These are phyloP conservation scores for Cephalopterus ornatus DNA, from an alignment of 2,113 vertebrate genomes.

Conservation along the genomic window DNA sequence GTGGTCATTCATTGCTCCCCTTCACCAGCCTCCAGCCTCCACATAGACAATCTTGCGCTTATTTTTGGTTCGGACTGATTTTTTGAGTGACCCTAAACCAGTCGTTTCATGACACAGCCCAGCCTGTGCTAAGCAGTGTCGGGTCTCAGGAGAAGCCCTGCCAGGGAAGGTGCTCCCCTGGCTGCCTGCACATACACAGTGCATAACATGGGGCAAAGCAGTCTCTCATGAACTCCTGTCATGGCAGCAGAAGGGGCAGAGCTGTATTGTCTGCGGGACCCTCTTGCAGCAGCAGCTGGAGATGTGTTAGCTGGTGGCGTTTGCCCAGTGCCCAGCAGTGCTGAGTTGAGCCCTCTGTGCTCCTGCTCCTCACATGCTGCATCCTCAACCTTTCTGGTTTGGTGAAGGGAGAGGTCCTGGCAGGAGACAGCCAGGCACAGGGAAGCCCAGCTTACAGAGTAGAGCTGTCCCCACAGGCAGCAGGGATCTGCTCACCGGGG, in stretches of 20 bases:
- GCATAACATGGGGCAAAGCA: accelerated
- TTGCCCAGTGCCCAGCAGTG: not conserved
- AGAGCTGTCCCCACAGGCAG: not conserved
- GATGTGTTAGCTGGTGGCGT: not conserved
- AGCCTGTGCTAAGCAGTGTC: accelerated
- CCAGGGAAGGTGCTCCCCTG: not conserved
- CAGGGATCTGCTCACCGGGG: not conserved
- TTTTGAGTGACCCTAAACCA: not conserved
- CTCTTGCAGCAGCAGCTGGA: not conserved
- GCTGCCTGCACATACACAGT: not conserved
- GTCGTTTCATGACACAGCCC: not conserved
- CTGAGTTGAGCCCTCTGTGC: not conserved
- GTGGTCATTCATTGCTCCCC: not conserved
- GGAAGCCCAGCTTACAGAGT: not conserved
- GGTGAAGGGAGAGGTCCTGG: not conserved
- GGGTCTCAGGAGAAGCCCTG: accelerated
- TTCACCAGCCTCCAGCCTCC: not conserved
- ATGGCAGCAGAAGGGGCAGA: not conserved
- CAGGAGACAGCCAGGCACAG: not conserved
- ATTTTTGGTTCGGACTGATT: not conserved
- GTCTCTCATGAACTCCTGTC: not conserved
- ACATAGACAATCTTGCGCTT: not conserved
- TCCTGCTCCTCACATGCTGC: not conserved
- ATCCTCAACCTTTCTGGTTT: accelerated
- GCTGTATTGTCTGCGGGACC: not conserved